Conservation (phyloP, 2,888 invertebrate species). For the Meteorus cinctellus region DNA sequence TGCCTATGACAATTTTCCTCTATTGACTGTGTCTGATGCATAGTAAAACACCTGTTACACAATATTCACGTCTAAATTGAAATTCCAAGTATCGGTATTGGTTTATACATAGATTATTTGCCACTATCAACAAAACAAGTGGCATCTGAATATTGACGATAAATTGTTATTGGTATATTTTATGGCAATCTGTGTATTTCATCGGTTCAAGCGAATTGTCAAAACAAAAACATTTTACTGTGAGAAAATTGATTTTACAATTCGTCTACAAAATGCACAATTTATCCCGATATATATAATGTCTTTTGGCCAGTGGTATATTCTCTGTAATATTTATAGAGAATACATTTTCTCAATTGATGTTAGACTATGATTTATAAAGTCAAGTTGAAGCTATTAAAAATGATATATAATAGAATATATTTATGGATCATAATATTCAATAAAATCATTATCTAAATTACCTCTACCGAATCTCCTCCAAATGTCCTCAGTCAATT, state of each 20-base stretch:
- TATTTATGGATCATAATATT: background rate
- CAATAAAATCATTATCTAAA: constrained; percentile 8
- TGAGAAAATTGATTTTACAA: background rate
- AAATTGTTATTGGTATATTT: background rate
- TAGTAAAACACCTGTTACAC: constrained; percentile 21
- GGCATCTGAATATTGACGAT: constrained; percentile 2
- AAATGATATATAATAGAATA: background rate
- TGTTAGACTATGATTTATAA: background rate
- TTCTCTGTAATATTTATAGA: background rate
- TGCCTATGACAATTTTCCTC: constrained; percentile 7
- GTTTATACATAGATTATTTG: background rate
- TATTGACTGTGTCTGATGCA: constrained; percentile 1
- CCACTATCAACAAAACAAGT: background rate
- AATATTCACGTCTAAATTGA: constrained; percentile 15
- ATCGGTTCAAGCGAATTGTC: background rate
- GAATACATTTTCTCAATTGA: background rate
- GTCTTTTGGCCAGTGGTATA: background rate
- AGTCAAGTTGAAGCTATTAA: background rate
- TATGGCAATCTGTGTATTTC: background rate
- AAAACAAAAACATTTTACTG: background rate
- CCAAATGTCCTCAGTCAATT: background rate
- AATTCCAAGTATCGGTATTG: background rate
- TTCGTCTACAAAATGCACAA: too few relatives aligned
- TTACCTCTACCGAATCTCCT: background rate
- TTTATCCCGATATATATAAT: background rate